Base-by-base conservation (phyloP, 2,888 invertebrate species). In the Troglohyphantes excavatus region DNA sequence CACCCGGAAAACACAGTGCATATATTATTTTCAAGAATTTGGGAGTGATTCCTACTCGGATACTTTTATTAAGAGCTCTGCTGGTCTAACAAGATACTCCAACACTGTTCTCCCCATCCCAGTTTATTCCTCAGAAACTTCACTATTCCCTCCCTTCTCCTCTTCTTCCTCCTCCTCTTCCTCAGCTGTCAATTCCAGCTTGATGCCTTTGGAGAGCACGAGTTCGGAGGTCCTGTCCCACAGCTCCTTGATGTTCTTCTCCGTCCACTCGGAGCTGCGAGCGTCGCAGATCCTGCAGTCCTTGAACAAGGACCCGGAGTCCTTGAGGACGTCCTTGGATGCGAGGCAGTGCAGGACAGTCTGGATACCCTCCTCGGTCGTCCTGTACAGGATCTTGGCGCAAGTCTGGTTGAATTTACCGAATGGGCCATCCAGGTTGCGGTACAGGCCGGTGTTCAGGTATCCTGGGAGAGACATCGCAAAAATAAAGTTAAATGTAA, bases 301-400 rank as follows among this genome's bases (percentile, higher is more conserved):
- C 19, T 79, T 78, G 46, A 82, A 91, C 9, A 91, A 33, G 13
- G 33, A 61, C 0, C 91, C 91, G 2, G 87, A 79, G 11, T 88
- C 79, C 19, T 76, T 83, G 23, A 81, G 65, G 13, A 90, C 87
- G 23, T 90, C 90, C 17, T 75, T 84, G 19, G 76, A 70, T 13
- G 76, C 21, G 11, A 90, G 29, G 13, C 90, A 90, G 39, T 91
- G 70, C 2, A 91, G 59, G 13, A 89, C 84, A 17, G 90, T 91
- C 63, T 91, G 91, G 11, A 90, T 89, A 0, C 90, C 91, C 75
- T 90, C 89, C 43, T 90, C 90, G 9, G 90, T 67, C 3, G 89
- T 90, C 19, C 90, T 29, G 72, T 89, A 90, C 26, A 91, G 65
- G n/a, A 76, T 70, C 17, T 78, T 81, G 53, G 89, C 90, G 11